Evolutionary conservation across 2,888 invertebrate genomes (phyloP), one percentile per base, ranked within the genome.

Genomic region (Theretra japonica): DNA sequence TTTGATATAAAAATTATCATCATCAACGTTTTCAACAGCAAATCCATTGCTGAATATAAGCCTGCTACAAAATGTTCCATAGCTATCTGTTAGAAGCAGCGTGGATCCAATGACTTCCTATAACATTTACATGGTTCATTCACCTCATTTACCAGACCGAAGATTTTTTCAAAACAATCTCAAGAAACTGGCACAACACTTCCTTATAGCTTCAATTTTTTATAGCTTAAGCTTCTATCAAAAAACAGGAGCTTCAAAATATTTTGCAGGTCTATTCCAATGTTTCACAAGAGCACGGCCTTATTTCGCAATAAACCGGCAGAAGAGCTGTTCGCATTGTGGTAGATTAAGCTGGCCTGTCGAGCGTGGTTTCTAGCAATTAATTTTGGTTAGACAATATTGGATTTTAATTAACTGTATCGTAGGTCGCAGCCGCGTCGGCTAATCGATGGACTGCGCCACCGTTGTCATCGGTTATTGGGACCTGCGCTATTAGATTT

Each of bases 371-470:
- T 85, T 83, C 83, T 82, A 84, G 86, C 89, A 92, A 94, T 94
- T 92, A 94, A 93, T 93, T 93, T 93, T 88, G 91, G 94, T 94
- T 92, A 91, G 90, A 92, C 93, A 94, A 93, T 94, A 94, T 94
- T 94, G 91, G 91, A 91, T 94, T 94, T 93, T 93, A 94, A 94
- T 94, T 94, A 94, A 90, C 89, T 89, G 90, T 91, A 90, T 88
- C 88, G 89, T 84, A 84, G 85, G 84, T 86, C 81, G 82, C 76
- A 84, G 79, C 82, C 81, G 82, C 80, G 80, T 76, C 80, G 75
- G 78, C 86, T 88, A 89, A 88, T 88, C 86, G 88, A 88, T 85
- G 85, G 82, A 85, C 85, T 83, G 83, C 79, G 81, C 82, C 74
- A 77, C 77, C 78, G 80, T 79, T 88, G 87, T 87, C 87, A 83